Conservation (phyloP, 2,888 invertebrate genomes). For the Drosophila neotestacea region DNA sequence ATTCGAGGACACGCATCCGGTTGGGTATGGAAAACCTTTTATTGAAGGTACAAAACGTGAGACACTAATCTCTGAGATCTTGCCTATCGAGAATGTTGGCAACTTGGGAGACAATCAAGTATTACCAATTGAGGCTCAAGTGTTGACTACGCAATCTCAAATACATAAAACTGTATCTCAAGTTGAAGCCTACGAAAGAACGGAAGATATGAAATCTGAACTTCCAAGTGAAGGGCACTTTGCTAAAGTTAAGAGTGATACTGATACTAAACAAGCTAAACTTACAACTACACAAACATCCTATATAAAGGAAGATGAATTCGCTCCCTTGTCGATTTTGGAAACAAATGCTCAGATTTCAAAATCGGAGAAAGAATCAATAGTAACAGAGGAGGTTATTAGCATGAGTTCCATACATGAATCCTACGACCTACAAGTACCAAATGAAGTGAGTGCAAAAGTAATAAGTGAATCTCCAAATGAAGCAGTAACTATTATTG, state of each 20-base stretch:
- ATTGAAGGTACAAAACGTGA: conserved; percentile 73
- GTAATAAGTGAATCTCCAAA: conserved; percentile 47
- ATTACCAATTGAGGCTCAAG: background rate
- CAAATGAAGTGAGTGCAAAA: conserved; percentile 54
- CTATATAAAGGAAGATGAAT: conserved; percentile 64
- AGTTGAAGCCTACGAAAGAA: conserved; percentile 61
- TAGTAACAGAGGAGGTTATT: conserved; percentile 75
- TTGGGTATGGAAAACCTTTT: conserved; percentile 61
- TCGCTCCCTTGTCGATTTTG: conserved; percentile 24
- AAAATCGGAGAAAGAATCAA: conserved; percentile 56
- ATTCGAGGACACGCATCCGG: conserved; percentile 12
- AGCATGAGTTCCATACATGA: conserved; percentile 71
- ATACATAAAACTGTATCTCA: conserved; percentile 63
- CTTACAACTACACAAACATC: conserved; percentile 51
- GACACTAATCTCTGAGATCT: conserved; percentile 65
- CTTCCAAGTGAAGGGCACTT: conserved; percentile 11
- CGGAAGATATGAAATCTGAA: conserved; percentile 29
- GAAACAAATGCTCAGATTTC: conserved; percentile 52
- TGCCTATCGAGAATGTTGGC: conserved; percentile 62
- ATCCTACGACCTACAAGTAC: conserved; percentile 65
- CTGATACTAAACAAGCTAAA: conserved; percentile 42
- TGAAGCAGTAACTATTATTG: conserved; percentile 63
- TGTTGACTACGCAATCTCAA: conserved; percentile 42
- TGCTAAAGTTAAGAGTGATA: conserved; percentile 29
- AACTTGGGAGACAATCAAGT: conserved; percentile 15